Evolutionary conservation across 2,797 vertebrate species (phyloP).

Genomic region (Pseudotriccus pelzelni): DNA sequence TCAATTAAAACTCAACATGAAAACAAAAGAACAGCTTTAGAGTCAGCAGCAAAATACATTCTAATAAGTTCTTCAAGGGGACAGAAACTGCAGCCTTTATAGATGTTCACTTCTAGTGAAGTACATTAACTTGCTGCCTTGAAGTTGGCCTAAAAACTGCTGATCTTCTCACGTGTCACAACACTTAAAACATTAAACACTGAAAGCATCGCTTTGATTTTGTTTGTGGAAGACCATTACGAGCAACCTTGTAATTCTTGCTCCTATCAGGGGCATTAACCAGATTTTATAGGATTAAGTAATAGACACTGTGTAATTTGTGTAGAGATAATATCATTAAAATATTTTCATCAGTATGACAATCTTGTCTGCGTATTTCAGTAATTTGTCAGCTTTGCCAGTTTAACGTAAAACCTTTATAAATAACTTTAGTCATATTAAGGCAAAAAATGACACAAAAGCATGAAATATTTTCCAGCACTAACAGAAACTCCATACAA

Average conservation of each 20-base stretch:
- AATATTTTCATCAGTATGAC: not conserved
- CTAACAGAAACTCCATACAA: not conserved
- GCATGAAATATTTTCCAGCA: not conserved
- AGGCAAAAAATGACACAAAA: not conserved
- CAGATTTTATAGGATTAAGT: not conserved
- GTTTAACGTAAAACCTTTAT: not conserved
- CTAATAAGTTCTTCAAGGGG: not conserved
- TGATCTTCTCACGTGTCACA: rapidly evolving
- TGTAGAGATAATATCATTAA: not conserved
- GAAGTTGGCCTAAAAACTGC: not conserved
- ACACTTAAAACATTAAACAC: not conserved
- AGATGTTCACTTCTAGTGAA: not conserved
- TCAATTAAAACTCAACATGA: not conserved
- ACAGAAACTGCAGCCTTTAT: not conserved
- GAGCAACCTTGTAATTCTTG: not conserved
- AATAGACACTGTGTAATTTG: not conserved
- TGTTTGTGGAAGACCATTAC: not conserved
- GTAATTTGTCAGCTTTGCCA: not conserved
- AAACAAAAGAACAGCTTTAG: not conserved
- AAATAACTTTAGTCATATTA: not conserved
- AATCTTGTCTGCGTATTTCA: not conserved
- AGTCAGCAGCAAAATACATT: not conserved
- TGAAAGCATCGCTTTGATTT: not conserved
- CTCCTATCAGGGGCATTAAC: not conserved
- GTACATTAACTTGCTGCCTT: not conserved